Conservation (phyloP, 2,888 invertebrate species). For the Chloroclysta siterata region DNA sequence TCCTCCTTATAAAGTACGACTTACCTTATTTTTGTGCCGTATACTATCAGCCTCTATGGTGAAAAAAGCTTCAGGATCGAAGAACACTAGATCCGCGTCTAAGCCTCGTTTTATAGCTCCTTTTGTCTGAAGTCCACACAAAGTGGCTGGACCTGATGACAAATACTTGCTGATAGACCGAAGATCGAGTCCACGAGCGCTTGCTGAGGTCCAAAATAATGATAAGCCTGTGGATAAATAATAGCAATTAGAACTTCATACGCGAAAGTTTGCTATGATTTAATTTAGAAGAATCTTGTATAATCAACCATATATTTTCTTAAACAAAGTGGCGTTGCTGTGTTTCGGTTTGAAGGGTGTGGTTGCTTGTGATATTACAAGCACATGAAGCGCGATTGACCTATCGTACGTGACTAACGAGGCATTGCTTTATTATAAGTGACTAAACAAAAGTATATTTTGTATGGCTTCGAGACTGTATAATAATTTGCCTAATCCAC, state of each 20-base stretch:
- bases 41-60: slow-evolving; percentile 84
- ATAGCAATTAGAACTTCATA: slow-evolving; percentile 4
- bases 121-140: slow-evolving; percentile 87
- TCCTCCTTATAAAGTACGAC: not conserved
- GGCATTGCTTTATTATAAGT: no score
- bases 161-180: slow-evolving; percentile 85
- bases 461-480: no score
- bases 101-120: slow-evolving; percentile 86
- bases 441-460: no score
- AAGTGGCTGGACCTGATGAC: slow-evolving; percentile 85
- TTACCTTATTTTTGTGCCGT: slow-evolving; percentile 88
- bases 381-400: no score
- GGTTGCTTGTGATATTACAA: no score
- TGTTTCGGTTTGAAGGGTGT: no score
- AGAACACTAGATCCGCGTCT: slow-evolving; percentile 90
- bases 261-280: not conserved
- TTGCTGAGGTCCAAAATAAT: slow-evolving; percentile 88
- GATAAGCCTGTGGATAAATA: slow-evolving; percentile 80
- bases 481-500: no score
- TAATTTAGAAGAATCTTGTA: no score
- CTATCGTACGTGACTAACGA: no score
- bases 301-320: no score
- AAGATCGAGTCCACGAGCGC: slow-evolving; percentile 80
- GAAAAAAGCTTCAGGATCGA: slow-evolving; percentile 87
- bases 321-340: no score